Evolutionary conservation across 2,888 invertebrate species (phyloP).

Genomic region (Pantelozetes paolii): DNA sequence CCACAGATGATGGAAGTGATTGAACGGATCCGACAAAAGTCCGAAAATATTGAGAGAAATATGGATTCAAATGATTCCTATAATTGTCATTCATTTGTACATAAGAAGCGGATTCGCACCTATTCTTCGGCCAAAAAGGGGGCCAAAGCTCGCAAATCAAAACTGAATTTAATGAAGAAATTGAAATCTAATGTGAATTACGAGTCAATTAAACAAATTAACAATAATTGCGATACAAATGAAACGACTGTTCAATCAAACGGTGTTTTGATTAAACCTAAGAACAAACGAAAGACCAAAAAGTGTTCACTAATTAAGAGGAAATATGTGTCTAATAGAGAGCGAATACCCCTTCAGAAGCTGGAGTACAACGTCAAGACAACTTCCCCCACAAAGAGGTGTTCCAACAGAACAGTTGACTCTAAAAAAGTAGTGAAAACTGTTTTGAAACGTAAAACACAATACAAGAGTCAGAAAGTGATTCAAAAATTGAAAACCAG

Average conservation of each 20-base stretch:
- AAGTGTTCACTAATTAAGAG: neutral
- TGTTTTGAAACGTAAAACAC: neutral
- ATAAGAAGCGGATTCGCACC: neutral
- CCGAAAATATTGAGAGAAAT: neutral
- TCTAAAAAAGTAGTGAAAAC: neutral
- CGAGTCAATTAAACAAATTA: neutral
- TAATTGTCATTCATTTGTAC: neutral
- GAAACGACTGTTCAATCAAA: neutral
- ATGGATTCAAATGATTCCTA: neutral
- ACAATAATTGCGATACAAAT: neutral
- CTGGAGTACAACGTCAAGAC: conserved; percentile 5
- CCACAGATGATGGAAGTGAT: conserved; percentile 30
- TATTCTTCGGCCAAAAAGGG: conserved; percentile 16
- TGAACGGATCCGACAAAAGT: conserved; percentile 22
- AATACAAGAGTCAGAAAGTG: neutral
- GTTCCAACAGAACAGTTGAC: neutral
- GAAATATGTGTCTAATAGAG: neutral
- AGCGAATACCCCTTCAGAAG: conserved; percentile 18
- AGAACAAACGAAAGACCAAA: neutral
- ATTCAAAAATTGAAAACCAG: neutral
- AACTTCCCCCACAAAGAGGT: neutral
- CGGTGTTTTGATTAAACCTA: neutral
- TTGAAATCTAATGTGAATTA: neutral
- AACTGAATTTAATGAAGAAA: neutral
- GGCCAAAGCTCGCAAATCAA: neutral